These are phyloP conservation scores for Seriola dumerili DNA, from an alignment of 2,113 vertebrate genomes.

Conservation along the genomic window DNA sequence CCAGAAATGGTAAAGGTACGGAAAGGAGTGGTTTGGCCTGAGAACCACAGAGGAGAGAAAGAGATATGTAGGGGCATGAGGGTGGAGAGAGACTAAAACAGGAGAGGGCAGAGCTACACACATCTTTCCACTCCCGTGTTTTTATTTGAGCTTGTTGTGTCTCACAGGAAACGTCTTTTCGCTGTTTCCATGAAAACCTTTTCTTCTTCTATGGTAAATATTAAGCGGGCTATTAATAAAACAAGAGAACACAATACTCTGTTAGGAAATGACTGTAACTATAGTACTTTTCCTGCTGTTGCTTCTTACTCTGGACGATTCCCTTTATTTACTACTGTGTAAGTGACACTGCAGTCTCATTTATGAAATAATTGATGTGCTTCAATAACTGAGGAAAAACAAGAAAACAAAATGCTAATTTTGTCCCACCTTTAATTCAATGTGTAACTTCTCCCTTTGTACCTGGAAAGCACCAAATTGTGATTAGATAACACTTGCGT, in stretches of 20 bases:
- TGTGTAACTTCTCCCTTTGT: background rate
- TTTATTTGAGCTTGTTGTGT: conserved; percentile 69
- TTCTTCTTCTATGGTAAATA: conserved; percentile 62
- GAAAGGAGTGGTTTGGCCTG: conserved; percentile 26
- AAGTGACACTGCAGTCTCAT: background rate
- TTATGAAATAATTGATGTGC: background rate
- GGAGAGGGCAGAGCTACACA: conserved; percentile 61
- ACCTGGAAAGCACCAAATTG: background rate
- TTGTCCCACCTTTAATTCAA: background rate
- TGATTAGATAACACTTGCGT: conserved; percentile 18
- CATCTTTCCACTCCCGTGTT: conserved; percentile 75
- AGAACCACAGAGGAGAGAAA: conserved; percentile 12
- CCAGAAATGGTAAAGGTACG: conserved; percentile 58
- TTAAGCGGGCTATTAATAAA: conserved; percentile 49
- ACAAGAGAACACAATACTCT: conserved; percentile 16
- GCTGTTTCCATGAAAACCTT: conserved; percentile 58
- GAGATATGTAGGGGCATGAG: conserved; percentile 18
- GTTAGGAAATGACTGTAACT: background rate
- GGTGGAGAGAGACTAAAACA: conserved; percentile 51
- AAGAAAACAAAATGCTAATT: background rate
- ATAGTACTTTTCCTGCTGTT: background rate
- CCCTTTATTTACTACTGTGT: background rate
- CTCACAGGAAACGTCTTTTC: conserved; percentile 79
- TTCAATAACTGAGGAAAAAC: background rate
- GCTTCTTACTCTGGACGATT: background rate